Evolutionary conservation across 1,140 invertebrate genomes (phyloP), one percentile per base, ranked within the genome.

Genomic region (Gyrodactylus salaris): DNA sequence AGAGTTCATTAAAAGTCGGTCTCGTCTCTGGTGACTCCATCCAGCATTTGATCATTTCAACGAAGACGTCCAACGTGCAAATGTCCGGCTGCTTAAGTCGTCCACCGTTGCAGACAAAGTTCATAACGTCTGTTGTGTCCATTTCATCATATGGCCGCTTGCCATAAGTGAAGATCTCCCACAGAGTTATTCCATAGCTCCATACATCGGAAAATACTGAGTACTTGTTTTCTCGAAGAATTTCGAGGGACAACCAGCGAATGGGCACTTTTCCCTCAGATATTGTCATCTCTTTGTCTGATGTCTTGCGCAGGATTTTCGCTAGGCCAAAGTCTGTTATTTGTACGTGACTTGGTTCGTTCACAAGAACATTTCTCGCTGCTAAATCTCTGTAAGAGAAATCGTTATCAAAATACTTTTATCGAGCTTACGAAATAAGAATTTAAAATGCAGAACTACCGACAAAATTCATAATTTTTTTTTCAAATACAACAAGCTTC

Each of bases 151-250:
- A 75, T 1, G 74, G 74, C 20, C 21, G n/a, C 27, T 75, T 54
- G 20, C 74, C 74, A 71, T 34, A 75, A n/a, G 74, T 75, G 70
- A 75, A 72, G 1, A 75, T 54, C 26, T 75, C 74, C 74, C 74
- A 75, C 20, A 75, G 21, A 22, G 74, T 75, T 1, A 75, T 68
- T 27, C 78, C 72, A 25, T 69, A 73, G 20, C 22, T 26, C 72
- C 72, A 73, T n/a, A 73, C 72, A 69, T 73, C 72, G 7, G 72
- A 25, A 20, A 25, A n/a, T 7, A 20, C 20, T 16, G 72, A 73
- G 26, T 68, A 73, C 26, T 69, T 54, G 7, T 20, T 19, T 2
- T 69, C 27, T 1, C 20, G 24, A 2, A 73, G 72, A 22, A 23
- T 23, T 25, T 73, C 72, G 26, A 73, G 22, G 20, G 72, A 25